Conservation (phyloP, 2,797 vertebrate genomes). For the Podargus strigoides region DNA sequence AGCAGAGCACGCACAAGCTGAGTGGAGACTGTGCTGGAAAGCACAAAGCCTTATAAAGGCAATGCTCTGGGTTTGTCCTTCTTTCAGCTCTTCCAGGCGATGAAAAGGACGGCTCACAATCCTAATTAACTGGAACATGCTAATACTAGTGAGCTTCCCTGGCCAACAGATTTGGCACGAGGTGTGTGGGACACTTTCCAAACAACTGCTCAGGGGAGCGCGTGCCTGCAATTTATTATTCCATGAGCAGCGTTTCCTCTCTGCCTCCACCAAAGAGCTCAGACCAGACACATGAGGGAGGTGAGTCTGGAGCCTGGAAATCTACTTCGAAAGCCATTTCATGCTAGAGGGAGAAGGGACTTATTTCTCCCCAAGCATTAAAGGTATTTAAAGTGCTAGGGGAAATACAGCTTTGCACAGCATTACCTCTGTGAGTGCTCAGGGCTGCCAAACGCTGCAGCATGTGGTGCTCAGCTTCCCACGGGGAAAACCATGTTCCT, state of each 20-base stretch:
- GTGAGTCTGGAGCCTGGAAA: conserved; percentile 15
- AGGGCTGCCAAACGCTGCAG: background rate
- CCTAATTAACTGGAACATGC: conserved; percentile 54
- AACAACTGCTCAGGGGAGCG: background rate
- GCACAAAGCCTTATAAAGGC: conserved; percentile 60
- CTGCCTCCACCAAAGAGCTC: background rate
- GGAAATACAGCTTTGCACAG: background rate
- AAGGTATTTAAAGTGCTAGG: background rate
- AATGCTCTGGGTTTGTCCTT: conserved; percentile 12
- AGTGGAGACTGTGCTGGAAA: background rate
- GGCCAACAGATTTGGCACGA: conserved; percentile 44
- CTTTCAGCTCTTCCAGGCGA: conserved; percentile 28
- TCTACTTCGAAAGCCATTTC: background rate
- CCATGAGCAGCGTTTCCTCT: background rate
- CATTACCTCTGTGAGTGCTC: background rate
- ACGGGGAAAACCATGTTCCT: background rate
- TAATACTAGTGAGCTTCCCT: conserved; percentile 54
- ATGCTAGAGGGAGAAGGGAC: background rate
- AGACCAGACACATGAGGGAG: background rate
- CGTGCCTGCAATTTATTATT: conserved; percentile 46
- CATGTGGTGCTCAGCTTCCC: background rate
- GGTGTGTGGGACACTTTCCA: conserved; percentile 30
- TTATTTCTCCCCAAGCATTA: background rate
- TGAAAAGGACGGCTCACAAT: conserved; percentile 36
- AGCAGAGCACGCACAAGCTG: background rate